Conservation (phyloP, 2,113 vertebrate genomes). For the Seriola rivoliana region DNA sequence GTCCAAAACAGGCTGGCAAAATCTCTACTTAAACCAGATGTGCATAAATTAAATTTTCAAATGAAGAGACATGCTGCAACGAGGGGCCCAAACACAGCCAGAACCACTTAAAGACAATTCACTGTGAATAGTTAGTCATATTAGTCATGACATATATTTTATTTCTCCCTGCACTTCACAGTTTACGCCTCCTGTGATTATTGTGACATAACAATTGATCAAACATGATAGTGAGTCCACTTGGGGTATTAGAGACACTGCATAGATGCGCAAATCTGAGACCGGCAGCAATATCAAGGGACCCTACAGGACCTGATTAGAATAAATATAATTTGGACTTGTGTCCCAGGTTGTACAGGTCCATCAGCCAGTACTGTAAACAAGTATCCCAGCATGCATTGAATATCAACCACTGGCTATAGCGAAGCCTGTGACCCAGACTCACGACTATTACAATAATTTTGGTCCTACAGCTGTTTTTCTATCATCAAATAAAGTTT, state of each 20-base stretch:
- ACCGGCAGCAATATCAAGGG: too few relatives aligned
- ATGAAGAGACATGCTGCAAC: neutral
- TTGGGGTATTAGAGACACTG: neutral
- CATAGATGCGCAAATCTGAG: neutral
- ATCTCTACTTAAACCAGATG: neutral
- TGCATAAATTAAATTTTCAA: neutral
- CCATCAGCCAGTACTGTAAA: too few relatives aligned
- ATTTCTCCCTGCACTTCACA: neutral
- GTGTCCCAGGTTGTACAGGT: too few relatives aligned
- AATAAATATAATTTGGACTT: too few relatives aligned
- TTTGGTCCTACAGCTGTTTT: too few relatives aligned
- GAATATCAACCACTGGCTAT: too few relatives aligned
- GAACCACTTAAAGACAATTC: neutral
- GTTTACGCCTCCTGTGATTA: neutral
- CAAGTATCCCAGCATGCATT: too few relatives aligned
- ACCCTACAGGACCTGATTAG: too few relatives aligned
- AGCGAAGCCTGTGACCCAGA: too few relatives aligned
- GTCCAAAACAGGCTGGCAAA: neutral
- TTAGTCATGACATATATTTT: neutral
- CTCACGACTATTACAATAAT: too few relatives aligned
- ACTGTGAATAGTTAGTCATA: neutral
- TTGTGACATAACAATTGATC: neutral
- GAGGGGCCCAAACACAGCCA: neutral
- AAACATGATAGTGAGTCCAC: neutral
- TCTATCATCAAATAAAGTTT: too few relatives aligned